Evolutionary conservation across 2,113 vertebrate genomes (phyloP).

Genomic region (Chiloscyllium plagiosum): DNA sequence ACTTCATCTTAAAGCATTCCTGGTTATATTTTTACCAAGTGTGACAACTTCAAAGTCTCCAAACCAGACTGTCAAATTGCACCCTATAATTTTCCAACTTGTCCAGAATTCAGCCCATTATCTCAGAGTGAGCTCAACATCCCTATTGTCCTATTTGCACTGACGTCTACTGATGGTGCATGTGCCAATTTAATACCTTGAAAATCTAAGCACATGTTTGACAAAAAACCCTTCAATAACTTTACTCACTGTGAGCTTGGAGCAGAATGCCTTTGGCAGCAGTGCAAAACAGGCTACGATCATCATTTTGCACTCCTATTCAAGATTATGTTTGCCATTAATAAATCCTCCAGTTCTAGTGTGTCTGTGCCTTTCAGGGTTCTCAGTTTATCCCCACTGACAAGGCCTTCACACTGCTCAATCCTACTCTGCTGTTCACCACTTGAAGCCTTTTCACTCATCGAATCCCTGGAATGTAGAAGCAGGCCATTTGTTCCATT

Average conservation of each 20-base stretch:
- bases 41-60: too few relatives aligned
- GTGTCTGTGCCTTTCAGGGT: too few relatives aligned
- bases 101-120: background rate
- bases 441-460: background rate
- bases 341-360: background rate
- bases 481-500: too few relatives aligned
- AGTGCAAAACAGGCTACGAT: background rate
- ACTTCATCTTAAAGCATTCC: too few relatives aligned
- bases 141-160: background rate
- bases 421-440: background rate
- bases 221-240: background rate
- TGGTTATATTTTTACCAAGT: too few relatives aligned
- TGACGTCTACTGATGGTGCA: background rate
- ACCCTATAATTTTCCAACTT: background rate
- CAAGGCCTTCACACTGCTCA: background rate
- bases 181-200: background rate
- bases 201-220: background rate
- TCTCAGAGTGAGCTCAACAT: background rate
- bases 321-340: background rate
- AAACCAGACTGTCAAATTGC: background rate
- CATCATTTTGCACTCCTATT: background rate
- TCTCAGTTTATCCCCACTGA: background rate
- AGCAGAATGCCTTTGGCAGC: background rate
- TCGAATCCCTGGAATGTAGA: too few relatives aligned
- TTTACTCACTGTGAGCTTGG: background rate